These are phyloP conservation scores for Aspidiotus rigidus DNA, from an alignment of 2,888 invertebrate genomes.

Conservation along the genomic window DNA sequence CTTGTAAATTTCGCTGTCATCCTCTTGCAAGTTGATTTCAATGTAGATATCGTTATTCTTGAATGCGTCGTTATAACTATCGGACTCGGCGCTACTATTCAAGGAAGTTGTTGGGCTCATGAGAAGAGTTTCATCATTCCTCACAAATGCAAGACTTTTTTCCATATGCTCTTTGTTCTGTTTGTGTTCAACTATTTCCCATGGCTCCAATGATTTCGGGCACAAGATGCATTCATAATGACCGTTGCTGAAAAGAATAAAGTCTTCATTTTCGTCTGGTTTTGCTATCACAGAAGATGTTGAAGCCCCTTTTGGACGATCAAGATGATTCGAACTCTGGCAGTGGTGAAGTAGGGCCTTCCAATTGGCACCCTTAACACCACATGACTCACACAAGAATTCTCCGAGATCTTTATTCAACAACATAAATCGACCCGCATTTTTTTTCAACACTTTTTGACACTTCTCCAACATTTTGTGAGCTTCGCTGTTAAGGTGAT, in stretches of 20 bases:
- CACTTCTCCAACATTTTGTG: neutral
- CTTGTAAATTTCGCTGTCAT: neutral
- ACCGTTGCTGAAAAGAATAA: neutral
- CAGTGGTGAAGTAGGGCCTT: neutral
- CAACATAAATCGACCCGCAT: neutral
- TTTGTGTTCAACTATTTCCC: neutral
- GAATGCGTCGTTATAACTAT: neutral
- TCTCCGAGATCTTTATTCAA: neutral
- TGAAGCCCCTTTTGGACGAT: neutral
- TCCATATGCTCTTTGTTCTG: neutral
- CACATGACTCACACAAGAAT: neutral
- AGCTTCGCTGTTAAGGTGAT: neutral
- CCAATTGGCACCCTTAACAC: neutral
- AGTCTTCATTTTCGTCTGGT: neutral
- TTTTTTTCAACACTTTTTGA: neutral
- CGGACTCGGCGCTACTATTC: neutral
- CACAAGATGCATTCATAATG: neutral
- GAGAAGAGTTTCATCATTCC: neutral
- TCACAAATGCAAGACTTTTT: neutral
- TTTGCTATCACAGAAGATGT: no score
- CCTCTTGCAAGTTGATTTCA: neutral
- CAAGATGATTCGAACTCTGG: neutral
- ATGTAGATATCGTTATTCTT: neutral
- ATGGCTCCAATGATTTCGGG: neutral
- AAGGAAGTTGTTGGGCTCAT: neutral